Evolutionary conservation across 2,113 vertebrate genomes (phyloP).

Genomic region (Dendrocopos noguchii): DNA sequence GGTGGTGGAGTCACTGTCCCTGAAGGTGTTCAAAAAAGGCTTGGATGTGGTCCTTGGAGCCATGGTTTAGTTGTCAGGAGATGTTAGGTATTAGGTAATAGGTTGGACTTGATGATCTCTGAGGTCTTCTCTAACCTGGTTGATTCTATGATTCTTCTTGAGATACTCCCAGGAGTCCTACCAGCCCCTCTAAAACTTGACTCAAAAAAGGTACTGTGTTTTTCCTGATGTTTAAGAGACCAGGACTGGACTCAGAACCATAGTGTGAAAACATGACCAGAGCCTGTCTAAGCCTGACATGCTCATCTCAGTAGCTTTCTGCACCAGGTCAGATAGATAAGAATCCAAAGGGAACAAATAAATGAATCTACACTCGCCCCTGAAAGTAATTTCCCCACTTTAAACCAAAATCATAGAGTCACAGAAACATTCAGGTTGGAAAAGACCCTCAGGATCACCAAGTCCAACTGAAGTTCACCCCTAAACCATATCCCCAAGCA

Average conservation of each 20-base stretch:
- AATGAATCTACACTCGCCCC: background rate
- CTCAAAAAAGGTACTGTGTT: accelerated
- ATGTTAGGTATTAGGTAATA: too few species aligned
- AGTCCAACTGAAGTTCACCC: too few species aligned
- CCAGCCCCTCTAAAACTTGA: background rate
- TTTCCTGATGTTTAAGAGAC: background rate
- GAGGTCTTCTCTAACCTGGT: too few species aligned
- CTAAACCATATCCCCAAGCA: too few species aligned
- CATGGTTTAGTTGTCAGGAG: too few species aligned
- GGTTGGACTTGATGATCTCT: too few species aligned
- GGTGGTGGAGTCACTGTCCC: too few species aligned
- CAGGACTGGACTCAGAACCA: background rate
- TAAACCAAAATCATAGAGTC: background rate
- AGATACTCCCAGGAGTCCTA: background rate
- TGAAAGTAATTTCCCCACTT: background rate
- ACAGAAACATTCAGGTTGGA: too few species aligned
- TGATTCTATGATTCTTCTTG: background rate
- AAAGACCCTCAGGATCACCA: too few species aligned
- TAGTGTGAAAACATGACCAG: background rate
- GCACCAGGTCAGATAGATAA: background rate
- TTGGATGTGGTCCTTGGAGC: too few species aligned
- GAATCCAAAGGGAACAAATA: background rate
- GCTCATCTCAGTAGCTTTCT: background rate
- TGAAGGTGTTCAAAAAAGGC: too few species aligned
- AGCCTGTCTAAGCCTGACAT: background rate